These are phyloP conservation scores for Ophioderma brevispina DNA, from an alignment of 35 echinoderm and acorn worm genomes.

Conservation along the genomic window DNA sequence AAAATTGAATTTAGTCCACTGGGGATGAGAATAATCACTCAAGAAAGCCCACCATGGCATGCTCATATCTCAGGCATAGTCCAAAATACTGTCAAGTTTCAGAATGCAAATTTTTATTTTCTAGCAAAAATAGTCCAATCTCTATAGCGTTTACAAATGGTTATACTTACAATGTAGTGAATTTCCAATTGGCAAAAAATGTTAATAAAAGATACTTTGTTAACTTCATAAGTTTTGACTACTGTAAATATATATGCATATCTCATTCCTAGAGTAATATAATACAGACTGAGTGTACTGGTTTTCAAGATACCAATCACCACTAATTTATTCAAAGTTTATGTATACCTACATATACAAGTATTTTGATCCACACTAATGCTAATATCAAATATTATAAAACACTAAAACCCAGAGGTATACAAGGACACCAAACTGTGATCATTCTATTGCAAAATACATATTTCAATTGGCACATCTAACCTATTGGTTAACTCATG, in stretches of 20 bases:
- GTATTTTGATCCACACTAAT: not conserved
- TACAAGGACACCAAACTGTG: conserved; percentile 1
- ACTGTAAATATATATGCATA: conserved; percentile 15
- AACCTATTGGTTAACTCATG: no score
- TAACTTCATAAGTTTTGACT: not conserved
- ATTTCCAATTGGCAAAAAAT: conserved; percentile 6
- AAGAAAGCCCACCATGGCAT: not conserved
- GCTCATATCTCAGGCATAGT: conserved; percentile 12
- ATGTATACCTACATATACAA: conserved; percentile 14
- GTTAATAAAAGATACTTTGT: not conserved
- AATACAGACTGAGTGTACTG: not conserved
- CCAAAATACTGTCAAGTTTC: not conserved
- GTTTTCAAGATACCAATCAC: not conserved
- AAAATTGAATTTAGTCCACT: not conserved
- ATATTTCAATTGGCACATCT: conserved; percentile 6
- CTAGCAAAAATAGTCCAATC: conserved; percentile 13
- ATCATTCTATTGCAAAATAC: conserved; percentile 5
- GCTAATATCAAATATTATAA: conserved; percentile 7
- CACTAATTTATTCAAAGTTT: not conserved
- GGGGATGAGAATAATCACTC: not conserved
- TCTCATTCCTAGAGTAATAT: not conserved
- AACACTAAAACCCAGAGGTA: not conserved
- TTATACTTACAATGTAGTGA: conserved; percentile 5
- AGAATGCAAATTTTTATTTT: conserved; percentile 14
- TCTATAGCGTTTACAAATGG: conserved; percentile 1